These are phyloP conservation scores for Tetramorium parvispinum DNA, from an alignment of 1,140 invertebrate species.

Conservation along the genomic window DNA sequence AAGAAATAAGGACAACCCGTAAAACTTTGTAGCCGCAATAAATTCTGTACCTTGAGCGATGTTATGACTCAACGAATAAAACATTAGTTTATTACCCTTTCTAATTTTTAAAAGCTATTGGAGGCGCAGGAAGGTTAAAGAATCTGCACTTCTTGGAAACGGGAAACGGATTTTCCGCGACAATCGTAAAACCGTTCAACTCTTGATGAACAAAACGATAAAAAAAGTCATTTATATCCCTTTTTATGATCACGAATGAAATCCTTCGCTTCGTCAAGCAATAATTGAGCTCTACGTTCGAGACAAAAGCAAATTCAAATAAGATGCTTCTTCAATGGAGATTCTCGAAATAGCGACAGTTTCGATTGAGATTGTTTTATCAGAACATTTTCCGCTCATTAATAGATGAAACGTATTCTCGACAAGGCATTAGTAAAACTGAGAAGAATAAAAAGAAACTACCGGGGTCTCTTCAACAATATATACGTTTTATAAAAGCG, in stretches of 20 bases:
- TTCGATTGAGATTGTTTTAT: slow-evolving; percentile 45
- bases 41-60: not conserved
- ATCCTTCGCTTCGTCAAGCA: slow-evolving; percentile 52
- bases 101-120: slow-evolving; percentile 41
- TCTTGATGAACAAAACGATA: slow-evolving; percentile 32
- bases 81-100: slow-evolving; percentile 59
- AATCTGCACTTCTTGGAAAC: slow-evolving; percentile 12
- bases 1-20: not conserved
- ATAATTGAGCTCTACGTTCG: slow-evolving; percentile 51
- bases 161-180: slow-evolving; percentile 27
- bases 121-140: not conserved
- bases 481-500: not conserved
- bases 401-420: slow-evolving; percentile 36
- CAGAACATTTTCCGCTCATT: slow-evolving; percentile 32
- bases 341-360: slow-evolving; percentile 46
- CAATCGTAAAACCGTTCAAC: slow-evolving; percentile 32
- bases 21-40: slow-evolving; percentile 33
- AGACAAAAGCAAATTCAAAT: slow-evolving; percentile 62
- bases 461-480: not conserved
- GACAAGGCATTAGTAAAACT: slow-evolving; percentile 29
- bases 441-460: slow-evolving; percentile 26
- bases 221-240: slow-evolving; percentile 37
- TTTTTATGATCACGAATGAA: slow-evolving; percentile 40
- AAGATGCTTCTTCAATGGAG: slow-evolving; percentile 41
- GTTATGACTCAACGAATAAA: slow-evolving; percentile 51